Conservation (phyloP, 2,888 invertebrate species). For the Campopleginae sp. region DNA sequence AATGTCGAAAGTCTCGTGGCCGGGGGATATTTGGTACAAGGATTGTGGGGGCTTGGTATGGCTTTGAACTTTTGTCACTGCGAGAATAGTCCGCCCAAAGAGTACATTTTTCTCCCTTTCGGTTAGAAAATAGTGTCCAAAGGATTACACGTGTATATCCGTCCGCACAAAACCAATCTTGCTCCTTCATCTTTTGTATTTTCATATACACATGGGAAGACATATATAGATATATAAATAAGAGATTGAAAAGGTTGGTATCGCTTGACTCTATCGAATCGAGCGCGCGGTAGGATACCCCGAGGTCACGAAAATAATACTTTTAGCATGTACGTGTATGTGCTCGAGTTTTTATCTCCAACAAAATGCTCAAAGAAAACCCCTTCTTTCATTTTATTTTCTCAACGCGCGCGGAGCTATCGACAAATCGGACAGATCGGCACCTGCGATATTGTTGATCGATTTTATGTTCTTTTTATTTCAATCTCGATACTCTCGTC, state of each 20-base stretch:
- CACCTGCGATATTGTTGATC: slow-evolving; percentile 41
- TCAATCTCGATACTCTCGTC: slow-evolving; percentile 19
- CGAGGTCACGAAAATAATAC: slow-evolving; percentile 43
- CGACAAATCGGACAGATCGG: slow-evolving; percentile 32
- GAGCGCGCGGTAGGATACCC: slow-evolving; percentile 43
- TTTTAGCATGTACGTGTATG: not conserved
- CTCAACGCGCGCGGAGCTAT: not conserved
- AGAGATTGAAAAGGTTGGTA: slow-evolving; percentile 54
- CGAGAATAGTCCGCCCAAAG: not conserved
- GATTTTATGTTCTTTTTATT: slow-evolving; percentile 32
- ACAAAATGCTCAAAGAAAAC: not conserved
- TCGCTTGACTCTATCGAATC: slow-evolving; percentile 55
- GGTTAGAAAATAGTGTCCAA: slow-evolving; percentile 37
- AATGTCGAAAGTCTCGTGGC: slow-evolving; percentile 53
- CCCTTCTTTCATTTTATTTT: slow-evolving; percentile 16
- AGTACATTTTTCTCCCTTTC: slow-evolving; percentile 8
- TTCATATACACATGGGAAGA: slow-evolving; percentile 10
- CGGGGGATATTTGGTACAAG: slow-evolving; percentile 66
- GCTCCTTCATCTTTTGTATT: slow-evolving; percentile 41
- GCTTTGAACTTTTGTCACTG: slow-evolving; percentile 54
- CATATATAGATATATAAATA: slow-evolving; percentile 24
- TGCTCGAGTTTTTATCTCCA: slow-evolving; percentile 19
- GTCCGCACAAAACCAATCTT: slow-evolving; percentile 24
- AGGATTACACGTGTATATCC: slow-evolving; percentile 24
- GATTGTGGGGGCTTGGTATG: slow-evolving; percentile 8